Base-by-base conservation (phyloP, 2,888 invertebrate genomes). In the Neuroscelio doddi region DNA sequence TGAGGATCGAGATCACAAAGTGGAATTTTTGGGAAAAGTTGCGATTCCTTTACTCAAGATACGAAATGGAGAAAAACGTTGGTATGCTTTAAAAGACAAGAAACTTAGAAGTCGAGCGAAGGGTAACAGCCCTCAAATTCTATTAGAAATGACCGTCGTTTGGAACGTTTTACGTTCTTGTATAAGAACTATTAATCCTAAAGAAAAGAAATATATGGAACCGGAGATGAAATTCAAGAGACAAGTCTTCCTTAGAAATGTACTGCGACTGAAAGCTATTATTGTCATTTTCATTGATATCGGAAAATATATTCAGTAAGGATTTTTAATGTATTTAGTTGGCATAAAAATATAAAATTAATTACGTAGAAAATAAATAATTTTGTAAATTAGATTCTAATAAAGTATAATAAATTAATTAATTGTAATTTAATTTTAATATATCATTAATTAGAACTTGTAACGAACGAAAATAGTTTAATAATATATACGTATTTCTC, bases 1-100 rank as follows among this genome's bases (percentile, higher is more conserved):
- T 80, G 98, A 99, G 86, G 98, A 99, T 84, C 90, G 97, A 63
- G 97, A 97, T 82, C 97, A 98, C 84, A 98, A 98, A 85, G 97
- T 96, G 8, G 98, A 99, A 84, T 99, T 99, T 83, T 87, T 99
- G 9, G 99, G 99, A 0, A 96, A 95, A 85, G 87, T 98, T 7
- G 91, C 92, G 1, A 91, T 98, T 72, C 98, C 98, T 0, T 84
- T 98, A 45, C 85, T 98, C 52, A 88, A 90, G 76, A 92, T 98
- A 72, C 88, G 91, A 69, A 96, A 94, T 79, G 94, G 96, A 0
- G 96, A 96, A 80, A 95, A 95, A 81, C 87, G 94, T 68, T 98
- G 98, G 98, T 98, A 95, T 83, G 93, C 94, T 0, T 86, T 99
- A 36, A 99, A 99, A 81, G 98, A 99, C 83, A 95, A 96, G 85